Base-by-base conservation (phyloP, 1,140 invertebrate genomes). In the Drosophila aff. region DNA sequence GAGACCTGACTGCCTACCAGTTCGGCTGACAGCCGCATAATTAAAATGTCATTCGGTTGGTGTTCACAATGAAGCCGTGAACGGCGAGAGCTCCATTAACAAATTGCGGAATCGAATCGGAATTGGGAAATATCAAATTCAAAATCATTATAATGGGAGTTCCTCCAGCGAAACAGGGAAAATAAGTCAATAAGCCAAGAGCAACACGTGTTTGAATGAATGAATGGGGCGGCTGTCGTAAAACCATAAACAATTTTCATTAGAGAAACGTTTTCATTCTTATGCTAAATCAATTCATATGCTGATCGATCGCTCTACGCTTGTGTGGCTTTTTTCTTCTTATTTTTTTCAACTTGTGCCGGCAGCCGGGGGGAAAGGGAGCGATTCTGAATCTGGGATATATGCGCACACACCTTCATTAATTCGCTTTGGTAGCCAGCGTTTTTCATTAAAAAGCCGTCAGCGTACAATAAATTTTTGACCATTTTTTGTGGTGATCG, bases 381-480 rank as follows among this genome's bases (percentile, higher is more conserved):
- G 49, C 62, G 57, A 62, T 28, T 59, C 59, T 41, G 46, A 40
- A 59, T 55, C 65, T 73, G 76, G 71, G 77, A 71, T 81, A 87
- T 75, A 80, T 68, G 63, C 64, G 63, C 71, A 73, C 68, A 85
- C 82, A 85, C 78, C 85, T 82, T 90, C 86, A 89, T 89, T 89
- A 89, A 89, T 89, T 89, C 85, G 82, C 52, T 78, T 85, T 91
- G 85, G 85, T 89, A 89, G 85, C 79, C 81, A 85, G 65, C 80
- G 85, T 90, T 89, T 89, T 89, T 89, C 85, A 89, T 89, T 89
- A 89, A 89, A 89, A 89, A 89, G 85, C 85, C 85, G 85, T 89
- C 85, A 89, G 82, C 86, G 86, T 89, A 90, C 81, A 85, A 89
- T 89, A 89, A 85, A 89, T 89, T 89, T 57, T 90, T 82, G 67